phyloP scores from a whole-genome alignment of 2,888 invertebrate species.

The Drosophila ochracea region DNA sequence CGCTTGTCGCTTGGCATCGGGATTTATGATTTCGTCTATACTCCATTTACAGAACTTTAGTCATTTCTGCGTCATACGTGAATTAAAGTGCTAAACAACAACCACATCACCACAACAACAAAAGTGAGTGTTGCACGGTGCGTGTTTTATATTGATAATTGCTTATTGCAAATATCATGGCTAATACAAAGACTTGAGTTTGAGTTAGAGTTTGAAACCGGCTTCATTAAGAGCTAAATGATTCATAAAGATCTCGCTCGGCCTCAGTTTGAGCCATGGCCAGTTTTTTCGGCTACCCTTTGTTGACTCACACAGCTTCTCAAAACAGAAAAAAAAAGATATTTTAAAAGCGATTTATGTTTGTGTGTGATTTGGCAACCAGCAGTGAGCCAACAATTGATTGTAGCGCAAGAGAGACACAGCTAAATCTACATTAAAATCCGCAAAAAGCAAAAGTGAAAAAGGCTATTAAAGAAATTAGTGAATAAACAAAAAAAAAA shows the following conservation, averaged over 20 bases:
- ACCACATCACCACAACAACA: not conserved
- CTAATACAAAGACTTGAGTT: not conserved
- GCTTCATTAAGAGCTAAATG: conserved; percentile 37
- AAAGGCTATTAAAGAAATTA: conserved; percentile 8
- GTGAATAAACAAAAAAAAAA: not conserved
- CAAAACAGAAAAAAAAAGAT: not conserved
- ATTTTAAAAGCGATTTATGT: not conserved
- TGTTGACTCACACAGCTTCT: conserved; percentile 43
- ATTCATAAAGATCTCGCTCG: conserved; percentile 24
- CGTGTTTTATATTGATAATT: not conserved
- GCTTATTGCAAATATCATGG: conserved; percentile 1
- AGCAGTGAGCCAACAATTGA: not conserved
- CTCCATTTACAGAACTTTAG: conserved; percentile 39
- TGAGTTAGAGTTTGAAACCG: conserved; percentile 37
- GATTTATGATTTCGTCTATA: conserved; percentile 11
- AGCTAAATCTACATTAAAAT: conserved; percentile 6
- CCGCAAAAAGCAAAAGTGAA: conserved; percentile 32
- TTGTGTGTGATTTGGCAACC: conserved; percentile 8
- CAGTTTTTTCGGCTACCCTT: conserved; percentile 24
- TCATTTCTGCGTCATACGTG: conserved; percentile 20
- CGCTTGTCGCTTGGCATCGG: conserved; percentile 15
- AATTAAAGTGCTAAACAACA: not conserved
- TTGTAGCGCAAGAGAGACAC: conserved; percentile 14
- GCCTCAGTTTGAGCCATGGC: conserved; percentile 18
- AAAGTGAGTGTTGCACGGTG: conserved; percentile 6